Evolutionary conservation across 2,797 vertebrate genomes (phyloP).

Genomic region (Acanthurus leucopareius): DNA sequence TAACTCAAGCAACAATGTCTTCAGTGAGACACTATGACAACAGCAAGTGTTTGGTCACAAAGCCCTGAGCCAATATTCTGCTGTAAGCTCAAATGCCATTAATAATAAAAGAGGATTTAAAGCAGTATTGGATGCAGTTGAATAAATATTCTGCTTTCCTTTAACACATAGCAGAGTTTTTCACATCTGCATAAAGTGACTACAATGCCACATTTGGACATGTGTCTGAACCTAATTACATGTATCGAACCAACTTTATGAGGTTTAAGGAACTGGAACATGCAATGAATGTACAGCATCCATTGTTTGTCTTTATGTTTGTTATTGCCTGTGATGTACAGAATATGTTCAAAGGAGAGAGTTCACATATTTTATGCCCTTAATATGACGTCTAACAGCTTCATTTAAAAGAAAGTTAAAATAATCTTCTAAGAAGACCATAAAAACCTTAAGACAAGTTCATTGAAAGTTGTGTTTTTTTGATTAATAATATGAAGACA

Average conservation of each 20-base stretch:
- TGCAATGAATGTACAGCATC: not conserved
- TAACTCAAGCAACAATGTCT: not conserved
- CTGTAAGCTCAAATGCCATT: not conserved
- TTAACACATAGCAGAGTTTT: not conserved
- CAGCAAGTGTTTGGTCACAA: not conserved
- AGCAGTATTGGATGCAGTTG: not conserved
- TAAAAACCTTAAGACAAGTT: too few relatives aligned
- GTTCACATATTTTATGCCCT: too few relatives aligned
- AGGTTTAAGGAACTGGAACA: not conserved
- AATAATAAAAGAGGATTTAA: not conserved
- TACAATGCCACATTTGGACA: too few relatives aligned
- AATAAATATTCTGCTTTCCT: not conserved
- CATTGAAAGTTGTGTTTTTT: too few relatives aligned
- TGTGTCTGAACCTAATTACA: not conserved
- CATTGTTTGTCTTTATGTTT: not conserved
- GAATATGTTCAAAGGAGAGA: not conserved
- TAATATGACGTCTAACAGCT: too few relatives aligned
- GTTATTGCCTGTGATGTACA: not conserved
- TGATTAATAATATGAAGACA: too few relatives aligned
- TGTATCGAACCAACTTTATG: not conserved
- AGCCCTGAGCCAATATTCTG: not conserved
- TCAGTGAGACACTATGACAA: not conserved
- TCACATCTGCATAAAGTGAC: not conserved
- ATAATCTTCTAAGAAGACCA: too few relatives aligned
- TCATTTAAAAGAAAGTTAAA: too few relatives aligned